Percentiles rank a stretch among this genome's conserved stretches.
Evolutionary conservation across 2,888 invertebrate genomes (phyloP).

Genomic region (Cylloceria caligata): DNA sequence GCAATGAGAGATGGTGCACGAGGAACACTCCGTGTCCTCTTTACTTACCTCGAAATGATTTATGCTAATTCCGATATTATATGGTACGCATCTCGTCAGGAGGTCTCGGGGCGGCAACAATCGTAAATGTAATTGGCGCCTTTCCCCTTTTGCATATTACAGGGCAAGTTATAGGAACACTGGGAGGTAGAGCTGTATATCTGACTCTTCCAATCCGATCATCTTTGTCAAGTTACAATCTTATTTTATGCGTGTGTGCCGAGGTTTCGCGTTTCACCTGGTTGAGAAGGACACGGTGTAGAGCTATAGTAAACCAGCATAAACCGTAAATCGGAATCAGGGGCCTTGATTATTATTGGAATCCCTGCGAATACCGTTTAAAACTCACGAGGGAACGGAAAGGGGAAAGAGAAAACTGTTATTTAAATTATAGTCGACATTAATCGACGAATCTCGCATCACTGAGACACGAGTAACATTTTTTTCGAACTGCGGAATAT

Average conservation of each 20-base stretch:
- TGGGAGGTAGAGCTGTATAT: neutral
- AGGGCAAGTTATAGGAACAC: neutral
- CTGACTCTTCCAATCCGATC: neutral
- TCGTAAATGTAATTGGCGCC: slow-evolving; percentile 51
- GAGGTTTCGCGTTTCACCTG: neutral
- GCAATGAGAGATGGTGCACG: slow-evolving; percentile 15
- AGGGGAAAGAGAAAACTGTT: neutral
- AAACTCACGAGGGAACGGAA: neutral
- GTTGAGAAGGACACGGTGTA: neutral
- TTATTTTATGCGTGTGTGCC: neutral
- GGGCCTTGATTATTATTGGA: slow-evolving; percentile 30
- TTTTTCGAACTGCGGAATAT: neutral
- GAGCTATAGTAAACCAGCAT: neutral
- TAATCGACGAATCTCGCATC: neutral
- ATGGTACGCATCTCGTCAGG: neutral
- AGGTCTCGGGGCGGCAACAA: slow-evolving; percentile 8
- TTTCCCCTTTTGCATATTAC: slow-evolving; percentile 24
- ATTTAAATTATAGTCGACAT: neutral
- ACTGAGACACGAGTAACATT: neutral
- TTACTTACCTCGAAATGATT: slow-evolving; percentile 27
- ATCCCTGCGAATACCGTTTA: slow-evolving; percentile 9
- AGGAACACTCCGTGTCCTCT: neutral
- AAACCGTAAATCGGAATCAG: slow-evolving; percentile 51
- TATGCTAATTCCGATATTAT: slow-evolving; percentile 35
- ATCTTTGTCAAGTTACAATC: neutral